phyloP scores from a whole-genome alignment of 2,888 invertebrate species.

The Campopleginae sp. region DNA sequence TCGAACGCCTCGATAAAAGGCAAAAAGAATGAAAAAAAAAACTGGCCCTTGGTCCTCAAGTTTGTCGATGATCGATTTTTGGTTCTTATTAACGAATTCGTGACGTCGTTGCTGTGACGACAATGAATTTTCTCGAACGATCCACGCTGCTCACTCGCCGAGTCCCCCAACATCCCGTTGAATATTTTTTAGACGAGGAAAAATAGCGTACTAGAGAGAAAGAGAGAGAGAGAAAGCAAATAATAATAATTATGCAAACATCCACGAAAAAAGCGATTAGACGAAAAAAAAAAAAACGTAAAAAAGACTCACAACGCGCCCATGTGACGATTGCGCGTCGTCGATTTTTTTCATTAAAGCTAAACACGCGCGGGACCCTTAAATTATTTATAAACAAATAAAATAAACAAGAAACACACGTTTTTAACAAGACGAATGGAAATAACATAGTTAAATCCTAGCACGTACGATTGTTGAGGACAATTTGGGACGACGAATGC shows the following conservation, averaged over 20 bases:
- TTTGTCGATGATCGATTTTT: neutral
- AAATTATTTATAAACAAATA: slow-evolving; percentile 23
- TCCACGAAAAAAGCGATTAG: slow-evolving; percentile 23
- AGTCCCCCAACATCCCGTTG: slow-evolving; percentile 15
- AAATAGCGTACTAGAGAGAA: neutral
- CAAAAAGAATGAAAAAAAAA: slow-evolving; percentile 13
- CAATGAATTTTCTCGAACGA: slow-evolving; percentile 18
- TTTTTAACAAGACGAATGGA: slow-evolving; percentile 66
- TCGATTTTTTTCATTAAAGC: slow-evolving; percentile 34
- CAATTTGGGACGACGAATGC: neutral
- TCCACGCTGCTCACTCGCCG: slow-evolving; percentile 22
- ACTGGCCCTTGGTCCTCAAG: neutral
- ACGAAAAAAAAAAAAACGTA: neutral
- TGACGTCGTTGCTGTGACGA: slow-evolving; percentile 66
- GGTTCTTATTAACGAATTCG: neutral
- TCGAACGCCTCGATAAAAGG: slow-evolving; percentile 14
- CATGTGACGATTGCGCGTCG: neutral
- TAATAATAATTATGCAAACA: slow-evolving; percentile 15
- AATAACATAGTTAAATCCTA: slow-evolving; percentile 78
- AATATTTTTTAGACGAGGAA: slow-evolving; percentile 25
- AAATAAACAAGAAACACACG: neutral
- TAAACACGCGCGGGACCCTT: slow-evolving; percentile 33
- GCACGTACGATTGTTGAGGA: slow-evolving; percentile 46
- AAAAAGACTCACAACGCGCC: neutral
- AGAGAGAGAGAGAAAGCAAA: neutral